Evolutionary conservation across 92 coral and sea anemone genomes (phyloP), one percentile per base, ranked within the genome.

Genomic region (Plumapathes pennacea): DNA sequence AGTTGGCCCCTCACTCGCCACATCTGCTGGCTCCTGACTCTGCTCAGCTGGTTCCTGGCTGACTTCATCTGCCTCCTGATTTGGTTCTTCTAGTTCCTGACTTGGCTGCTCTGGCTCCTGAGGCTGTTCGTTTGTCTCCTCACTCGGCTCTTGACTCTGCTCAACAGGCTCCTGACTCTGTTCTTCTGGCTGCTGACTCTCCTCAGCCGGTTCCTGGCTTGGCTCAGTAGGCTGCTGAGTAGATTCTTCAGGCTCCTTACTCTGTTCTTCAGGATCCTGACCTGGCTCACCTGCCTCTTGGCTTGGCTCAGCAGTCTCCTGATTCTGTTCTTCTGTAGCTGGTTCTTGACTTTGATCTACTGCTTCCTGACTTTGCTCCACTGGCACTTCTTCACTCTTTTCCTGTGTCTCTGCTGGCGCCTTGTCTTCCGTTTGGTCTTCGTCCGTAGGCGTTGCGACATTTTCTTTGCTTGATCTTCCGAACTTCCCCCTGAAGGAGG

Each of bases 401-500:
- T 9, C 69, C 22, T 50, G 60, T 30, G n/a, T 28, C n/a, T 4
- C 38, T 19, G 54, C 74, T 17, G 34, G 52, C n/a, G 19, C 28
- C 11, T 51, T 18, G 2, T 64, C 67, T 34, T 31, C 45, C n/a
- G 1, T 45, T 38, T 61, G 44, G 13, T 30, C 47, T 14, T 24
- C 76, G 3, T 14, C 50, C 18, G 63, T n/a, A 20, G 31, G 37
- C 25, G 43, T 20, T 14, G 19, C 62, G 38, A 41, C 60, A 21
- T 22, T 62, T 32, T 27, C 38, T 8, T 42, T n/a, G n/a, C n/a
- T n/a, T n/a, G n/a, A n/a, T n/a, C n/a, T n/a, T n/a, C n/a, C n/a
- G n/a, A n/a, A n/a, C n/a, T n/a, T n/a, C n/a, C n/a, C 84, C 18
- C 78, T 71, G 37, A 50, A 77, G 3, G 64, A 52, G 12, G 84